Base-by-base conservation (phyloP, 1,140 invertebrate genomes). In the Drosophila sechellia region DNA sequence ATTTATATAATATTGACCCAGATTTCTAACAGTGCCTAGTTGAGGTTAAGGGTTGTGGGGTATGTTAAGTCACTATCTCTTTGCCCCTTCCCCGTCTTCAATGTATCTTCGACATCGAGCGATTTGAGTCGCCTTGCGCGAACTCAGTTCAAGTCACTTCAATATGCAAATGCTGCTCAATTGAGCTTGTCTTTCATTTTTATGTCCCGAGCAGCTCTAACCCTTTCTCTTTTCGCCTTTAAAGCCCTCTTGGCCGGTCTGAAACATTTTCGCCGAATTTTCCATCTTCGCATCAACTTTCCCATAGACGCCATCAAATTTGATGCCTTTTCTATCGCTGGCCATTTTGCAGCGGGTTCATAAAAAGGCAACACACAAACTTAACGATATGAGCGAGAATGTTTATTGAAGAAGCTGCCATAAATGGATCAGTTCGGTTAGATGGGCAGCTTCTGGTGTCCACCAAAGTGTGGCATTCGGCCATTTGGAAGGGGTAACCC, bases 141-240 rank as follows among this genome's bases (percentile, higher is more conserved):
- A 59, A 81, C 65, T 80, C 64, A 54, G 50, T 65, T 73, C 73
- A 49, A 65, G 79, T 83, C 79, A 71, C 79, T 85, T 85, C 81
- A 85, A 87, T 87, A 87, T 87, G 83, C 83, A 87, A 87, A 87
- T 87, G 83, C 79, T 83, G 83, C 43, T 87, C 81, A 86, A 86
- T 86, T 86, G 83, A 60, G 81, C 81, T 77, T 81, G 81, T 85
- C 81, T 79, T 60, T 74, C 56, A 35, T 53, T 85, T 85, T 80
- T 80, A 84, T 85, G 40, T 52, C 57, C 58, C 15, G 5, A 69
- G 31, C 49, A 70, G 56, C 49, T 17, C 59, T 42, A 50, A 42
- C 57, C 65, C 63, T 31, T 22, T 8, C 34, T 4, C 5, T 34
- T 34, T 40, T 71, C 53, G 59, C 48, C 58, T 57, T 89, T 89